Evolutionary conservation across 2,888 invertebrate species (phyloP), one percentile per base, ranked within the genome.

Genomic region (Drosophila melanocephala): DNA sequence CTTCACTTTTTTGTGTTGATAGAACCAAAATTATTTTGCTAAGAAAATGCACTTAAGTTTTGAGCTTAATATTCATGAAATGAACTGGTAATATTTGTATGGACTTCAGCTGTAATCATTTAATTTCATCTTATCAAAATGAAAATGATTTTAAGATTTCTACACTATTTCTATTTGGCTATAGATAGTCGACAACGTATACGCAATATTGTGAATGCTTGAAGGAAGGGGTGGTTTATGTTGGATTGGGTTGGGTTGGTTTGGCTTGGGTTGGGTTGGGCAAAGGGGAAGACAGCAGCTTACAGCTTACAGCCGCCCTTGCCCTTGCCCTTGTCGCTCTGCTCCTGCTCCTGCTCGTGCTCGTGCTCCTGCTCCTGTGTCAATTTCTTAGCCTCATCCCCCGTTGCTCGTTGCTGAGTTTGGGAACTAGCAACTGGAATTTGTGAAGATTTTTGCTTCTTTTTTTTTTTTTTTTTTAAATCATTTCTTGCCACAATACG

Each of bases 281-380:
- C 26, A 30, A 33, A 50, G 37, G 67, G 32, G 33, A 57, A 68
- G 39, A 68, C 56, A 35, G 39, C 50, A 39, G 35, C 30, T 58
- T 58, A 63, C 61, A 61, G 56, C 69, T 65, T 65, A 65, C 65
- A 65, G 50, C 65, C 50, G 60, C 61, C 64, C 64, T 60, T 69
- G 51, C 69, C 69, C 30, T 52, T 69, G 68, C 56, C 65, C 37
- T 67, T 67, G 66, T 12, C 52, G n/a, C 14, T 19, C 47, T 44
- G 39, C 35, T 30, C 22, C 47, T 44, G 39, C 35, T 30, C 22
- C 16, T 22, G 32, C 16, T 28, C 26, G 2, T 28, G 26, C 22
- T 4, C 32, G 37, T 51, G 65, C 22, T 30, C 12, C 22, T 39
- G 52, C 26, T 28, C 5, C 51, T 61, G 51, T 51, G 22, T 30